These are phyloP conservation scores for Phorcus lineatus DNA, from an alignment of 2,888 invertebrate species.

Conservation along the genomic window DNA sequence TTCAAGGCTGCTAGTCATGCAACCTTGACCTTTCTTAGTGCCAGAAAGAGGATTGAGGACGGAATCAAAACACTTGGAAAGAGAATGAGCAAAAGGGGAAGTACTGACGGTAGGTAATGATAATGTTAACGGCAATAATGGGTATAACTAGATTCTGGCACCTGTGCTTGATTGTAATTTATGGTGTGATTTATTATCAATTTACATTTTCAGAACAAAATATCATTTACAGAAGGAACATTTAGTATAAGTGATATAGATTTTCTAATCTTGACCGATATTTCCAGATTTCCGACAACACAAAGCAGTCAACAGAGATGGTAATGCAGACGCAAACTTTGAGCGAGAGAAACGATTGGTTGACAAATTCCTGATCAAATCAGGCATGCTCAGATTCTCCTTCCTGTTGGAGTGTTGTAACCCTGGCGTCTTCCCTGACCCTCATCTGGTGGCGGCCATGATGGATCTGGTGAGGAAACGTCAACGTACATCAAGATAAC, in stretches of 20 bases:
- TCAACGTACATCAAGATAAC: too few relatives aligned
- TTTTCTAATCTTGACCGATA: neutral
- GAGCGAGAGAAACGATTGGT: slow-evolving; percentile 91
- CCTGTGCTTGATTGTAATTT: too few relatives aligned
- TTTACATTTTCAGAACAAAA: too few relatives aligned
- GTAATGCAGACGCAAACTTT: slow-evolving; percentile 85
- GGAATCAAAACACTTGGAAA: slow-evolving; percentile 84
- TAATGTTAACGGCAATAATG: too few relatives aligned
- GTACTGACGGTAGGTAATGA: slow-evolving; percentile 82
- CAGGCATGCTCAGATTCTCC: slow-evolving; percentile 92
- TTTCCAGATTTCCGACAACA: slow-evolving; percentile 40
- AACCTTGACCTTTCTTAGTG: slow-evolving; percentile 74
- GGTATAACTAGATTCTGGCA: too few relatives aligned
- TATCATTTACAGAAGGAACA: too few relatives aligned
- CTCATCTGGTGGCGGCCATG: slow-evolving; percentile 93
- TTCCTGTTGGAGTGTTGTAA: slow-evolving; percentile 96
- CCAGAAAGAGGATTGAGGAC: slow-evolving; percentile 90
- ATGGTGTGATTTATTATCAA: too few relatives aligned
- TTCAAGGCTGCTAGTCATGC: slow-evolving; percentile 76
- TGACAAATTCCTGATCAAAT: slow-evolving; percentile 82
- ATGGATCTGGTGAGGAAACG: slow-evolving; percentile 87
- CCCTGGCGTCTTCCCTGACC: slow-evolving; percentile 97
- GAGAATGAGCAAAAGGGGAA: slow-evolving; percentile 85
- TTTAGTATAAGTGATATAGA: too few relatives aligned
- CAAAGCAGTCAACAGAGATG: slow-evolving; percentile 46